A percentile compares a stretch with the other conserved stretches of the same genome.
Evolutionary conservation across 2,888 invertebrate genomes (phyloP).

Genomic region (Neoitamus cyanurus): DNA sequence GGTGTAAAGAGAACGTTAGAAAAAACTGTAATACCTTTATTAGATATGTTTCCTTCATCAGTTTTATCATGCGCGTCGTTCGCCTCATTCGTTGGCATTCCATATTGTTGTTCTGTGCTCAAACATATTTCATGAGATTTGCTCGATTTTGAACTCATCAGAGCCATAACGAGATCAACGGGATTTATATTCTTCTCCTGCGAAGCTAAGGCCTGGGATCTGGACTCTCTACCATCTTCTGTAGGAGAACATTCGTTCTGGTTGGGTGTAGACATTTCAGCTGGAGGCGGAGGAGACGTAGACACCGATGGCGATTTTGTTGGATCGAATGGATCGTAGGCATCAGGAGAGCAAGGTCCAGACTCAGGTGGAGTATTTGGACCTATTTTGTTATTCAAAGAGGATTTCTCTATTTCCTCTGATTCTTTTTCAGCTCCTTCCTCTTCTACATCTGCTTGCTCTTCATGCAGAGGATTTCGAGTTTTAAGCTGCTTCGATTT

Average conservation of each 20-base stretch:
- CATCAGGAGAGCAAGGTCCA: slow-evolving; percentile 80
- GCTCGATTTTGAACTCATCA: slow-evolving; percentile 66
- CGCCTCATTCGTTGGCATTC: background rate
- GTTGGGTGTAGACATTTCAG: slow-evolving; percentile 52
- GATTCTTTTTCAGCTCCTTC: slow-evolving; percentile 48
- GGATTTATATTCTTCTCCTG: slow-evolving; percentile 69
- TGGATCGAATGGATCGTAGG: slow-evolving; percentile 92
- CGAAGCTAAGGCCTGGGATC: background rate
- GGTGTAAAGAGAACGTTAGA: slow-evolving; percentile 60
- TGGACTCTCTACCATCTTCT: slow-evolving; percentile 40
- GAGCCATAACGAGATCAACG: slow-evolving; percentile 71
- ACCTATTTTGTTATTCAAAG: slow-evolving; percentile 69
- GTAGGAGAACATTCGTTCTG: slow-evolving; percentile 51
- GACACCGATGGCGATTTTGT: slow-evolving; percentile 75
- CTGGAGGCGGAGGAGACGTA: slow-evolving; percentile 62
- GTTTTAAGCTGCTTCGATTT: slow-evolving; percentile 67
- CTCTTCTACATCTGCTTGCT: slow-evolving; percentile 67
- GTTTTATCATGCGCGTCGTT: slow-evolving; percentile 17
- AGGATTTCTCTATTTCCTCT: slow-evolving; percentile 52
- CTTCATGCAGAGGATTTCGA: slow-evolving; percentile 74
- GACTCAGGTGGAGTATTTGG: slow-evolving; percentile 80
- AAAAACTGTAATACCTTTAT: slow-evolving; percentile 60
- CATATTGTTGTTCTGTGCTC: slow-evolving; percentile 54
- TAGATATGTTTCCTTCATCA: slow-evolving; percentile 52
- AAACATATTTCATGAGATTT: slow-evolving; percentile 58